Base-by-base conservation (phyloP, 2,797 vertebrate species). In the Saguinus oedipus region DNA sequence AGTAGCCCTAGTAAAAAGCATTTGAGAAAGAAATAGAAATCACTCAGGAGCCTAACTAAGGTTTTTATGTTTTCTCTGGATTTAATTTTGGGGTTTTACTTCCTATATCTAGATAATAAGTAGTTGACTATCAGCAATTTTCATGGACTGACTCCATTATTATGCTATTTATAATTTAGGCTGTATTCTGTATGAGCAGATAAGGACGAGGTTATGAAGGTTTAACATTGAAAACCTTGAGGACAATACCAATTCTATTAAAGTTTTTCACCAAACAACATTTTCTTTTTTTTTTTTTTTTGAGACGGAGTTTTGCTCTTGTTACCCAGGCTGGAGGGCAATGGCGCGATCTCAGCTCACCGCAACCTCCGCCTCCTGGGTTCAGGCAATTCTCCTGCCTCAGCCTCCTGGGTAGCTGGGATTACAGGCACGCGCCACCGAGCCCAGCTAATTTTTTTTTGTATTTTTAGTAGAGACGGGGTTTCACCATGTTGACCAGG, bases 1-100 rank as follows among this genome's bases (percentile, higher is more conserved):
- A 94, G 3, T 74, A 93, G 48, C n/a, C 26, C 24, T 59, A 48
- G 86, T 61, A 92, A 95, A 48, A 79, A 7, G 53, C 30, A 24
- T 83, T 15, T 57, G n/a, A 75, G 50, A 50, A 70, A 75, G 57
- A 89, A 94, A 42, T 78, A 90, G 81, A 82, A 78, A 83, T 92
- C 50, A 89, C 33, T 89, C 7, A n/a, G n/a, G 27, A 86, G 90
- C 30, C 46, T 84, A 89, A 36, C 39, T 78, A 70, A 89, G 15
- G 11, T 42, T 96, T 88, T 89, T 85, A 27, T 92, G 5, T 92
- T 96, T 27, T 93, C n/a, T 79, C 72, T 87, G 48, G 17, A 76
- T 92, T 89, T 89, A 95, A 93, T 79, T 90, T 95, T 86, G 50
- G 17, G 7, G 13, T 83, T 78, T 88, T 88, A 59, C 81, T 96